Evolutionary conservation across 37 sponge, comb jelly and placozoan genomes (phyloP), one percentile per base, ranked within the genome.

Genomic region (Agelas oroides): DNA sequence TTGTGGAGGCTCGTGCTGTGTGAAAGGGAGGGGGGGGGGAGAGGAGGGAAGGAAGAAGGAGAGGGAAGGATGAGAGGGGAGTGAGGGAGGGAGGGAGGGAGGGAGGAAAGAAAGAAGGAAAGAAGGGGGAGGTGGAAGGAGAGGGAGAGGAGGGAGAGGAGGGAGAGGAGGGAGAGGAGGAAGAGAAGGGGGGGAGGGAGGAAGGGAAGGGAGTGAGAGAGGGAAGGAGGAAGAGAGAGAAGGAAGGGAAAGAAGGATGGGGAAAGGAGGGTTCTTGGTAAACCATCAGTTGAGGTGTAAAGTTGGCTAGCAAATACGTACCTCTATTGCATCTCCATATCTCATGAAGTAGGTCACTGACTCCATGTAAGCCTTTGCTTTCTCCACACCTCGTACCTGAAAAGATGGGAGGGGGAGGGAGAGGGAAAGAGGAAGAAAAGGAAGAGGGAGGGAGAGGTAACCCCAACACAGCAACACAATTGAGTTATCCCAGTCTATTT

Each of bases 291-390:
- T n/a, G n/a, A n/a, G n/a, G n/a, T n/a, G n/a, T n/a, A n/a, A n/a
- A n/a, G n/a, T n/a, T n/a, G n/a, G n/a, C n/a, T n/a, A n/a, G n/a
- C n/a, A n/a, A n/a, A n/a, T n/a, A n/a, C n/a, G 69, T 16, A 83
- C 84, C 89, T 89, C 89, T n/a, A 70, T 76, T 18, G 89, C 64
- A 53, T 77, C 52, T 21, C 89, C 89, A 77, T 89, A 73, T 37
- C 65, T 67, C 89, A 89, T 89, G 68, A 89, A 89, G 71, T 71
- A 83, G 21, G 65, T 46, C 35, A 89, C 89, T 14, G 84, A 57
- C 55, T 89, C 89, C 84, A 89, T 82, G 65, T 89, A 89, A 12
- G 60, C 71, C 39, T 70, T 76, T 52, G 89, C 89, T 53, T 89
- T 89, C 0, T 77, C 77, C 30, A 76, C 68, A 53, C 77, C 84